Evolutionary conservation across 2,113 vertebrate genomes (phyloP), one percentile per base, ranked within the genome.

Genomic region (Bombycilla garrulus): DNA sequence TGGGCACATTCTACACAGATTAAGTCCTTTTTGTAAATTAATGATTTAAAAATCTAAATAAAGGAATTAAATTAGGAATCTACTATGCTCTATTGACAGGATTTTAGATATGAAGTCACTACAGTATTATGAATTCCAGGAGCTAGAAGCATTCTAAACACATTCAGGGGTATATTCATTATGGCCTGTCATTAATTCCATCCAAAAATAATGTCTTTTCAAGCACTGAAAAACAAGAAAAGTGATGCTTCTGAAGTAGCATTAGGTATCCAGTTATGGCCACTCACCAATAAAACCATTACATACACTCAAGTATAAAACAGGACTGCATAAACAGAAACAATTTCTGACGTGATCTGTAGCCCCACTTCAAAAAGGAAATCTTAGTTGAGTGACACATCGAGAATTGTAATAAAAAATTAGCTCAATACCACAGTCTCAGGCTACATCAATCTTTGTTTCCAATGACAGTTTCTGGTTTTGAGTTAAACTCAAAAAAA

Each of bases 361-460:
- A 95, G 95, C 51, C 40, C 44, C 20, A 16, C 62, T 97, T 97
- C 91, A 95, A 95, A 98, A 97, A 93, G 93, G 95, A 94, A 97
- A 94, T 95, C 82, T 90, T 88, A 91, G 82, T 90, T 98, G 96
- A 98, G 86, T 97, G 96, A 97, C 96, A 97, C 47, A 95, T 94
- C 1, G 80, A 88, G 94, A 96, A 97, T 89, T 94, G 95, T 95
- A 97, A 97, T 97, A 98, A 97, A 98, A 98, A 97, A 98, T 97
- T 97, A 97, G 90, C 93, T 91, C 90, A 88, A 96, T 95, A 93
- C 57, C 74, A 72, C 86, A 92, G 95, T 96, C 91, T 24, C 54
- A 92, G 89, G 86, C 88, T 94, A 95, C 93, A 97, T 96, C 97
- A 97, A 97, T 97, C 97, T 98, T 97, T 96, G 92, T 95, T 97